Base-by-base conservation (phyloP, 1,140 invertebrate genomes). In the Galendromus occidentalis region DNA sequence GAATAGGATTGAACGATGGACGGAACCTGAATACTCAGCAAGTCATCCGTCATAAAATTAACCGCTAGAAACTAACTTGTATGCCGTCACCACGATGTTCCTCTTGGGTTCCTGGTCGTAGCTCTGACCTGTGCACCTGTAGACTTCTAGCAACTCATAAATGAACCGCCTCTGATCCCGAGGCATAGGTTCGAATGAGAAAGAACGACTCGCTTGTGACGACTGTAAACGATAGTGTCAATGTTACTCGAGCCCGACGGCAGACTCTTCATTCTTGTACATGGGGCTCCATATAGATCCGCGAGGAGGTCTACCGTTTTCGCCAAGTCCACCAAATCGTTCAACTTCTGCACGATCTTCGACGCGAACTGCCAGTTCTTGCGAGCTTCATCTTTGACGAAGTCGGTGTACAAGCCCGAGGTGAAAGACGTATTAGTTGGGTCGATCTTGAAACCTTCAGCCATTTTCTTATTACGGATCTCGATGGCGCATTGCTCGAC, bases 81-180 rank as follows among this genome's bases (percentile, higher is more conserved):
- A 80, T 39, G 92, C 93, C 22, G 88, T 95, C 6, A 86, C 91
- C 28, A 95, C 88, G 12, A 96, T 85, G 78, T 94, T 96, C 66
- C 90, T 80, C 73, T 94, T 93, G 0, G 91, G 92, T 74, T 96
- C 91, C 30, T 85, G 82, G 78, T 97, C 93, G 74, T 93, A 94
- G 51, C 90, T 88, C 51, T 88, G 83, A 67, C 89, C 90, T 72
- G 91, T 84, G 71, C 90, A 88, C 1, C 91, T 90, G 79, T 96
- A 98, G 74, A 89, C 87, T 72, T 91, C 86, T 68, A 89, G 92
- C 71, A 91, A 83, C 73, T 97, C 92, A 74, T 95, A 92, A 7
- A 97, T 82, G 70, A 95, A 84, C 71, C 84, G 81, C 12, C 93
- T 80, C 72, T 93, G 91, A 67, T 91, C 87, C 17, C 86, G 80